Percentiles rank a stretch among this genome's conserved stretches.
These are phyloP conservation scores for Daphoenositta chrysoptera DNA, from an alignment of 2,113 vertebrate genomes.

Conservation along the genomic window DNA sequence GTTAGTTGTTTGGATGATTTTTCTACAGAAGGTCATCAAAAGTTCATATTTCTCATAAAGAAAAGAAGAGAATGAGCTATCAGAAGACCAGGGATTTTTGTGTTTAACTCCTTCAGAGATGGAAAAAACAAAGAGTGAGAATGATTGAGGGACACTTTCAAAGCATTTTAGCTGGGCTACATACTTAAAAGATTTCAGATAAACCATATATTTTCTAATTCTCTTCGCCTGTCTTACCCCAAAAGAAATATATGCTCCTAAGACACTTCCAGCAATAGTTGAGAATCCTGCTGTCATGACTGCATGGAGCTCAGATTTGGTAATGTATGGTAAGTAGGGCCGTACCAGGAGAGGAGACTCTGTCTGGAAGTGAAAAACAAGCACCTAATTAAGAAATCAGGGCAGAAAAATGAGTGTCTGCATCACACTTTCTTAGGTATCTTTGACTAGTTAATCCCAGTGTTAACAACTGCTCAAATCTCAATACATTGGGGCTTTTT, in stretches of 20 bases:
- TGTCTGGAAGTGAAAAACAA: slow-evolving; percentile 66
- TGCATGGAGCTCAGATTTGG: slow-evolving; percentile 84
- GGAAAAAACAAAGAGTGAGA: neutral
- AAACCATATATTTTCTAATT: neutral
- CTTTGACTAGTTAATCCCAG: neutral
- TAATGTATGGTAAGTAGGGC: slow-evolving; percentile 77
- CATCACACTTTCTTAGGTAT: neutral
- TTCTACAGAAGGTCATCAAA: neutral
- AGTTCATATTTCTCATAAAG: neutral
- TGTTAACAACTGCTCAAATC: neutral
- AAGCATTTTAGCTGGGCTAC: neutral
- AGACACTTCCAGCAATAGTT: slow-evolving; percentile 81
- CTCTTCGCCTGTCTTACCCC: slow-evolving; percentile 73
- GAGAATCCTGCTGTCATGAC: slow-evolving; percentile 87
- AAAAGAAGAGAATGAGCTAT: neutral
- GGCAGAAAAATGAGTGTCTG: neutral
- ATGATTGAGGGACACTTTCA: neutral
- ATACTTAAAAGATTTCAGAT: neutral
- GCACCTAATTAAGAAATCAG: neutral
- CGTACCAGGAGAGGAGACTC: slow-evolving; percentile 81
- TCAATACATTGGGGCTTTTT: neutral
- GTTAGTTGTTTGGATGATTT: neutral
- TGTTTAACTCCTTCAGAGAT: neutral
- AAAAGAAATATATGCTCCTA: slow-evolving; percentile 85
- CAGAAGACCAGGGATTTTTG: neutral